Conservation (phyloP, 2,888 invertebrate genomes). For the Drosophila austrosaltans region DNA sequence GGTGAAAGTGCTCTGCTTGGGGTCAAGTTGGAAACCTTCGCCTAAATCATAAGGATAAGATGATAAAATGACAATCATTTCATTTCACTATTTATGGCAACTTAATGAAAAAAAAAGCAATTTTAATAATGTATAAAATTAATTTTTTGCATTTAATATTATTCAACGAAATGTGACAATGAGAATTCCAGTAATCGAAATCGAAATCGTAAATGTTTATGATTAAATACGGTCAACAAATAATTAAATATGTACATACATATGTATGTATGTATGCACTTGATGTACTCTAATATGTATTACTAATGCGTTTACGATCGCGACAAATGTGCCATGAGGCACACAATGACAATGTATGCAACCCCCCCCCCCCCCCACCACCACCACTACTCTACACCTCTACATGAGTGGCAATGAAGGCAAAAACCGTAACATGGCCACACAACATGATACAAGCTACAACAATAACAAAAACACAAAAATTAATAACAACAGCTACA, state of each 20-base stretch:
- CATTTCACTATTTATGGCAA: constrained; percentile 3
- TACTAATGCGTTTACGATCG: constrained; percentile 73
- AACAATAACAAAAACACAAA: constrained; percentile 54
- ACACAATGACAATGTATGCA: constrained; percentile 57
- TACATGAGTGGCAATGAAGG: constrained; percentile 67
- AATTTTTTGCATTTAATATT: constrained; percentile 39
- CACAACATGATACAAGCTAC: constrained; percentile 76
- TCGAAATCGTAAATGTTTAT: constrained; percentile 74
- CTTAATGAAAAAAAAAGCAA: constrained; percentile 50
- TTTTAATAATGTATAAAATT: constrained; percentile 75
- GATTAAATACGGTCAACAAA: constrained; percentile 49
- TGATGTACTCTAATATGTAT: constrained; percentile 42
- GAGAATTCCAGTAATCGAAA: constrained; percentile 46
- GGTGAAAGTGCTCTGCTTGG: background rate
- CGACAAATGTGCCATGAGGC: constrained; percentile 67
- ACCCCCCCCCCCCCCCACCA: constrained; percentile 6
- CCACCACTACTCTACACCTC: background rate
- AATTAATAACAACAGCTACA: constrained; percentile 16
- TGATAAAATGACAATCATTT: background rate
- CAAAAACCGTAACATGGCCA: constrained; percentile 74
- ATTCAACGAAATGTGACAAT: constrained; percentile 33
- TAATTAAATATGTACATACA: constrained; percentile 53
- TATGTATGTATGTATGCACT: constrained; percentile 31
- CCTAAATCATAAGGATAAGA: background rate
- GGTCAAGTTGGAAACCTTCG: constrained; percentile 1